Evolutionary conservation across 2,797 vertebrate species (phyloP).

Genomic region (Bufotes viridis): DNA sequence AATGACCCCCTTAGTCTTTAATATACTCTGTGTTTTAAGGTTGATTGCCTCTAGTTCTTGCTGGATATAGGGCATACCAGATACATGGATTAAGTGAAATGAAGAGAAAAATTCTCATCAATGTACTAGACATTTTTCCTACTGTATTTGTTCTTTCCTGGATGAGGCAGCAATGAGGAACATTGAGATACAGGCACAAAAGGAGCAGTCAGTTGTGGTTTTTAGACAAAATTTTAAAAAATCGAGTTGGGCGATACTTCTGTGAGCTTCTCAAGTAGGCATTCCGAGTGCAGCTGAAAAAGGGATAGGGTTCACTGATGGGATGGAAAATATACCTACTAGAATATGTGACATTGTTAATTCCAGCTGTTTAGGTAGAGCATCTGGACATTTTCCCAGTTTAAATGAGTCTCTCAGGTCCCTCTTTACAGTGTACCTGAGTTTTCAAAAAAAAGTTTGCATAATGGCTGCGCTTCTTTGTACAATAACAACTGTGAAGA

Average conservation of each 20-base stretch:
- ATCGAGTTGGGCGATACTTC: too few species aligned
- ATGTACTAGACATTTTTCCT: not conserved
- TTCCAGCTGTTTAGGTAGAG: too few species aligned
- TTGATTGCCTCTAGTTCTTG: conserved; percentile 9
- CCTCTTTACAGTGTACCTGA: too few species aligned
- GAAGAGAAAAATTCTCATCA: conserved; percentile 12
- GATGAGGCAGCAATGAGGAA: not conserved
- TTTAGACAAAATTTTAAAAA: too few species aligned
- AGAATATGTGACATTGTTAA: too few species aligned
- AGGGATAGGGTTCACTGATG: not conserved
- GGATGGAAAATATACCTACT: too few species aligned
- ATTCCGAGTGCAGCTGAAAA: not conserved
- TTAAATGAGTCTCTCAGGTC: too few species aligned
- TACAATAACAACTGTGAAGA: too few species aligned
- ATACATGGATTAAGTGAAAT: not conserved
- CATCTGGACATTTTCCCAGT: too few species aligned
- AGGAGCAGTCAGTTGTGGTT: too few species aligned
- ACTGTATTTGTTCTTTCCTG: not conserved
- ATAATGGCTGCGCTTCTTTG: too few species aligned
- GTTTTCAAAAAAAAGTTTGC: too few species aligned
- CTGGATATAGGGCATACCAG: not conserved
- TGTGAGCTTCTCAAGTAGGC: not conserved
- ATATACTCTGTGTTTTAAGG: not conserved
- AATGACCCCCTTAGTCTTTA: not conserved
- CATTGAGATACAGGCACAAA: not conserved